Base-by-base conservation (phyloP, 2,888 invertebrate species). In the Gari tellinella region DNA sequence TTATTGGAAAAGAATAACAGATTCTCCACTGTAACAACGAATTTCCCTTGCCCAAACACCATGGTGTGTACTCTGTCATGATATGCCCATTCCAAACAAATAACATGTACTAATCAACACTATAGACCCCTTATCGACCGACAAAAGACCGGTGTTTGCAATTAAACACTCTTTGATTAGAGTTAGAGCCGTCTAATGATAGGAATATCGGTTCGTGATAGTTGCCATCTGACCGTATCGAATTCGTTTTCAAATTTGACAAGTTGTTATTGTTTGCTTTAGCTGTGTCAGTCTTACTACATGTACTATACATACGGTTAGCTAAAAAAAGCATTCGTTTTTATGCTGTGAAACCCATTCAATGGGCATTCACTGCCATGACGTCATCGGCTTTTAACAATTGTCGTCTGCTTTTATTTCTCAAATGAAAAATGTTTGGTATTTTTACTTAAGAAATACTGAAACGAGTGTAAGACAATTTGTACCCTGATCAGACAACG, bases 151-250 rank as follows among this genome's bases (percentile, higher is more conserved):
- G 21, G 25, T 53, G 41, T 62, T 51, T 53, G 62, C 26, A 51
- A 62, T 53, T 52, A 62, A 40, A 43, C 38, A 55, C 40, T 43
- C 15, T 43, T 61, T 51, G 38, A 51, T 51, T 61, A 45, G 48
- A 37, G 21, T 48, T 37, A 49, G 49, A 38, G 40, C 51, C 40
- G 49, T 61, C 49, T 51, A 61, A 61, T 23, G 60, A 61, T 61
- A 61, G 49, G 23, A 21, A 31, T 61, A 61, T 61, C 60, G 37
- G 8, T 19, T 8, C 38, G 23, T 51, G 60, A 61, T 61, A 61
- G 60, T 37, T 61, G 49, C 51, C 60, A 51, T 61, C 49, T 51
- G 38, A 61, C 60, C 49, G 40, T 61, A 61, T 61, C 60, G 25
- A 46, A 48, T 45, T 25, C 25, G 26, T 19, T 46, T 37, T 26